These are phyloP conservation scores for Drosophila triauraria DNA, from an alignment of 1,140 invertebrate species.

Conservation along the genomic window DNA sequence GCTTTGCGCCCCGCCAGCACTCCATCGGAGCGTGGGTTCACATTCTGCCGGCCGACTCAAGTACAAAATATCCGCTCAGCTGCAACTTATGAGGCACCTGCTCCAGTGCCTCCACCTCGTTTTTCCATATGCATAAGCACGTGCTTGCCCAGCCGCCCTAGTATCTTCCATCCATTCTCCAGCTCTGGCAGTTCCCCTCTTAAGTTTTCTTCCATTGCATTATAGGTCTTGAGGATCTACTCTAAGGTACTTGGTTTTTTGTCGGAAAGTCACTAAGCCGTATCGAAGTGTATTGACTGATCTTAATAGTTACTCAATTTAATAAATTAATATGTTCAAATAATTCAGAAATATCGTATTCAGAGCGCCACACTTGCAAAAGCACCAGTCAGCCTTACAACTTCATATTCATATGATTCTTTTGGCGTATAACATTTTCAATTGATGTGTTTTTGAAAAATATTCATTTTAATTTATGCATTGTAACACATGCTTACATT, in stretches of 20 bases:
- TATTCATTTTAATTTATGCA: conserved; percentile 26
- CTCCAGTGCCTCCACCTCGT: conserved; percentile 11
- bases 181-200: conserved; percentile 10
- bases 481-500: conserved; percentile 15
- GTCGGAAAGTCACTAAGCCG: background rate
- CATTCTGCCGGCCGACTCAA: conserved; percentile 57
- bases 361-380: too few species aligned
- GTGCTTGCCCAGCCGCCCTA: conserved; percentile 31
- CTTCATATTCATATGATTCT: too few species aligned
- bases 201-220: conserved; percentile 11
- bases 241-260: background rate
- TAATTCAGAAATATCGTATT: background rate
- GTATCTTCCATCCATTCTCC: conserved; percentile 2
- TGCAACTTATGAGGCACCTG: conserved; percentile 65
- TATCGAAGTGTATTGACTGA: background rate
- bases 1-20: conserved; percentile 10
- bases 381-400: too few species aligned
- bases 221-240: conserved; percentile 5
- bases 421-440: background rate
- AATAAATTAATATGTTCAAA: background rate
- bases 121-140: conserved; percentile 71
- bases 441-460: background rate
- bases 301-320: background rate
- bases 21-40: conserved; percentile 3
- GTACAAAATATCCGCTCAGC: conserved; percentile 75